Base-by-base conservation (phyloP, 2,888 invertebrate species). In the Malachius bipustulatus region DNA sequence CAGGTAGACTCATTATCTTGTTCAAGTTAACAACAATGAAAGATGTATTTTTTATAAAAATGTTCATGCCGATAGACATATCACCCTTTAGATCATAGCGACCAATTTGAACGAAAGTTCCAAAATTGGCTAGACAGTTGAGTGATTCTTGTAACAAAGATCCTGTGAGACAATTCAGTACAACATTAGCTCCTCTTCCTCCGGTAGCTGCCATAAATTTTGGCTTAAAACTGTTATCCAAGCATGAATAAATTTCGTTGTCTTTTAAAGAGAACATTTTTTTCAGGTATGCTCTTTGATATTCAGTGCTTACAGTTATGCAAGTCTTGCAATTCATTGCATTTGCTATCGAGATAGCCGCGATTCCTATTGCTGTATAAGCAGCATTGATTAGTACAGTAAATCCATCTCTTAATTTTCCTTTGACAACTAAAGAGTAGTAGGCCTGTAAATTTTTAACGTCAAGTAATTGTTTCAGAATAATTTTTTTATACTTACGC, bases 141-240 rank as follows among this genome's bases (percentile, higher is more conserved):
- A 77, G 59, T 0, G 77, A 75, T 1, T 75, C 81, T 52, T 76
- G 71, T 1, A 96, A 67, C 56, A 93, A 87, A 30, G 90, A 90
- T 49, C 89, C 93, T 1, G 93, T 76, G 27, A 96, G 64, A 0
- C 89, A 89, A 60, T 97, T 97, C 8, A 90, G 63, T 15, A 96
- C 83, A 36, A 94, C 67, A 51, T 97, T 84, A 0, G 94, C 94
- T 28, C 94, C 93, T 47, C 69, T 70, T 9, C 96, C 94, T 11
- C 79, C 71, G 0, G 94, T 94, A 47, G 77, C 74, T 34, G 69
- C 68, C 49, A 83, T 69, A 30, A 97, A 70, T 68, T 88, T 75
- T 37, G 77, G 72, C 59, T 94, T 93, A 57, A 96, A 97, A 1
- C 77, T 76, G 0, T 78, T 70, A 55, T 89, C 49, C 16, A 56